phyloP scores from a whole-genome alignment of 2,113 vertebrate species.

The Cinclus cinclus region DNA sequence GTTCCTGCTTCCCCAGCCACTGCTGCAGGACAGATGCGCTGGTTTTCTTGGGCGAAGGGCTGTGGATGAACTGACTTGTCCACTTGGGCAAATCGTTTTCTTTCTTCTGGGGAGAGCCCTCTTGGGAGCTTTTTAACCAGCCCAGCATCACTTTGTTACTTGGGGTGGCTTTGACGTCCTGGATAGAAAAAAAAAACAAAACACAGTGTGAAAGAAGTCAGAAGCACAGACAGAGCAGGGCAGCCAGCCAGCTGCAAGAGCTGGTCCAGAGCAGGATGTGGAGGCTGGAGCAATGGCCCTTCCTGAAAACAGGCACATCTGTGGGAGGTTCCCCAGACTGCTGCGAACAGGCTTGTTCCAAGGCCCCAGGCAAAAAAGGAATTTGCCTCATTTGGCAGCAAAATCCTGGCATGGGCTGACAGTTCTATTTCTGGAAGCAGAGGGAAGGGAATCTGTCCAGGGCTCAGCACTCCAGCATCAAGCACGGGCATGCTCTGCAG shows the following conservation, averaged over 20 bases:
- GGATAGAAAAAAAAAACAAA: neutral
- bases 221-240: neutral
- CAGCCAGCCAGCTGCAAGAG: neutral
- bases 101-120: constrained; percentile 78
- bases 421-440: neutral
- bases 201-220: neutral
- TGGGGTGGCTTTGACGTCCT: constrained; percentile 77
- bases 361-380: neutral
- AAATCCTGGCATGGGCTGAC: neutral
- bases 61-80: constrained; percentile 66
- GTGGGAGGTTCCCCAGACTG: neutral
- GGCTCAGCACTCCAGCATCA: neutral
- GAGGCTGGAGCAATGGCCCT: neutral
- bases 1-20: constrained; percentile 73
- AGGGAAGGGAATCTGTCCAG: neutral
- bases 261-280: accelerated
- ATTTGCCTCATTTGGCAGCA: constrained; percentile 11
- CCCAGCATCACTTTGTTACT: constrained; percentile 84
- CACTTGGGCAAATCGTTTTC: constrained; percentile 49
- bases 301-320: neutral
- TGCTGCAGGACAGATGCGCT: constrained; percentile 43
- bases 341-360: neutral
- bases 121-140: constrained; percentile 80
- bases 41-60: constrained; percentile 45
- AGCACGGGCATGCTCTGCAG: neutral